Evolutionary conservation across 2,888 invertebrate genomes (phyloP), one percentile per base, ranked within the genome.

Genomic region (Nemotelus pantherinus): DNA sequence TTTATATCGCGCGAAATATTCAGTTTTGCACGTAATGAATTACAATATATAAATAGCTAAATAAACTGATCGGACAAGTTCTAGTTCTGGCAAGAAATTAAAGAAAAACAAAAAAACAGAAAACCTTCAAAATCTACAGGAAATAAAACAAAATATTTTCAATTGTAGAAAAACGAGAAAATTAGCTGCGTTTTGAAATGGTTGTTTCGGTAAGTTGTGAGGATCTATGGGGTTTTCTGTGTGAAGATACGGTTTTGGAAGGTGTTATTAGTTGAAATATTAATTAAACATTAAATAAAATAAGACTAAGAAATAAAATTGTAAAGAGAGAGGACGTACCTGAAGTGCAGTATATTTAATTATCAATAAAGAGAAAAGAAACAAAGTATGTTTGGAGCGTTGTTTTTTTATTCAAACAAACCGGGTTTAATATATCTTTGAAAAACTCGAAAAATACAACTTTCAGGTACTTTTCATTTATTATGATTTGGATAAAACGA

Each of bases 11-110:
- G 60, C 41, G 74, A 63, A 41, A 74, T 74, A 10, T 74, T 74
- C 48, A 60, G n/a, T 74, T 74, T 74, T 48, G 74, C 74, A 60
- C 63, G 74, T 6, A 72, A 72, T 45, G 71, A 72, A 57, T 44
- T 72, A 10, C 41, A 72, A 48, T 74, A 74, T 74, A n/a, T 47
- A 7, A 39, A 39, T 44, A 55, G 44, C 53, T 50, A 68, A n/a
- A 68, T 50, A 50, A 50, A n/a, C 47, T n/a, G 68, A 5, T 25
- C 4, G 25, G 7, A 57, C 7, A 5, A 57, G 4, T 57, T 4
- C 10, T 25, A 5, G 10, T 57, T 57, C 5, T 25, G 57, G 57
- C 57, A 25, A 57, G 10, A 50, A 50, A 50, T 50, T 50, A 6
- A 7, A 50, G 10, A 7, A 7, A 7, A 50, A 50, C 9, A 6